Evolutionary conservation across 2,888 invertebrate genomes (phyloP).

Genomic region (Drosophila neoperkinsi): DNA sequence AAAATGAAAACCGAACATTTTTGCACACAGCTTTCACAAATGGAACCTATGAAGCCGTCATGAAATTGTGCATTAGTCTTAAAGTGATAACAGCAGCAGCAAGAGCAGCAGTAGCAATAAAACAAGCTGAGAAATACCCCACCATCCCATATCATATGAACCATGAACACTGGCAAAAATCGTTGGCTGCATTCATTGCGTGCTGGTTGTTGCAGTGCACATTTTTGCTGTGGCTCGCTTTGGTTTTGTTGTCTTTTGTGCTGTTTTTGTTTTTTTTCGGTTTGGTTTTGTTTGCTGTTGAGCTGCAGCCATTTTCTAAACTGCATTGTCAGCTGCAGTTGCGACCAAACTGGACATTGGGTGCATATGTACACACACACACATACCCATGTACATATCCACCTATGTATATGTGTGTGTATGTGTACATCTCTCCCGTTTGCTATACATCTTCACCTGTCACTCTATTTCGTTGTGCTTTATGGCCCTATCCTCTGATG

Average conservation of each 20-base stretch:
- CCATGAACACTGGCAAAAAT: constrained; percentile 7
- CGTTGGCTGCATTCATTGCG: constrained; percentile 5
- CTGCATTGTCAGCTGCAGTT: constrained; percentile 34
- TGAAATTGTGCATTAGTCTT: constrained; percentile 28
- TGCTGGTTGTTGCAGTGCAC: background rate
- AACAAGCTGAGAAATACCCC: constrained; percentile 1
- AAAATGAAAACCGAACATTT: constrained; percentile 13
- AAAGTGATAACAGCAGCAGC: constrained; percentile 13
- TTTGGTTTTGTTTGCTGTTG: constrained; percentile 4
- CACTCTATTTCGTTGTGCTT: background rate
- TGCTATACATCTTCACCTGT: constrained; percentile 15
- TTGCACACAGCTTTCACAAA: background rate
- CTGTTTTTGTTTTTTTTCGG: constrained; percentile 5
- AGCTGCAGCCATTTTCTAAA: constrained; percentile 23
- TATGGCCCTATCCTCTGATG: background rate
- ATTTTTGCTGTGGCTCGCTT: background rate
- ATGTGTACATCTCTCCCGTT: background rate
- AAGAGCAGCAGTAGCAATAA: background rate
- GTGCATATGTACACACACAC: background rate
- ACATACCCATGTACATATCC: background rate
- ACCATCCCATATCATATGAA: background rate
- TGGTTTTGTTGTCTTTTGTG: constrained; percentile 22
- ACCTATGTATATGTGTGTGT: background rate
- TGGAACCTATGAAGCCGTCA: constrained; percentile 7
- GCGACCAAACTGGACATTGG: background rate